Evolutionary conservation across 2,113 vertebrate genomes (phyloP).

Genomic region (Rhinopomastus cyanomelas): DNA sequence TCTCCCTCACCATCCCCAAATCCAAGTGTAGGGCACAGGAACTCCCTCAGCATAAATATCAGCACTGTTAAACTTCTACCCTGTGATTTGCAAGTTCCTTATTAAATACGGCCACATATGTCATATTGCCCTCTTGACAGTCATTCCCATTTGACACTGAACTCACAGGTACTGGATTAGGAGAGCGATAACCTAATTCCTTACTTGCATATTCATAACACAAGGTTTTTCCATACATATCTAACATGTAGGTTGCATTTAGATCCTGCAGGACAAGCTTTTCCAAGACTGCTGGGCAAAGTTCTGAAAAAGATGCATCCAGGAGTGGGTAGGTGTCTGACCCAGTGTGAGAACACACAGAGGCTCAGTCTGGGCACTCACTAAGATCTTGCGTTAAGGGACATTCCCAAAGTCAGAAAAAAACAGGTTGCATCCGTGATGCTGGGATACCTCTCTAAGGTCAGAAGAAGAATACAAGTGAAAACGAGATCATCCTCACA

Average conservation of each 20-base stretch:
- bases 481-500: background rate
- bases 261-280: background rate
- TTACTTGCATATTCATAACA: background rate
- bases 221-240: background rate
- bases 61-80: background rate
- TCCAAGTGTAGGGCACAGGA: background rate
- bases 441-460: background rate
- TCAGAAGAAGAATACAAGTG: background rate
- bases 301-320: background rate
- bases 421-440: background rate
- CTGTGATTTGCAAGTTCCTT: background rate
- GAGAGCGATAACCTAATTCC: background rate
- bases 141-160: background rate
- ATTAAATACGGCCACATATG: background rate
- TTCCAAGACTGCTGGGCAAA: background rate
- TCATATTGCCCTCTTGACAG: background rate
- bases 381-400: background rate
- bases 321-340: background rate
- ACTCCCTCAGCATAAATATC: background rate
- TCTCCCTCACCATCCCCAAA: background rate
- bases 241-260: background rate
- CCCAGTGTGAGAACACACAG: background rate
- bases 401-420: background rate
- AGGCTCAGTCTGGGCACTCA: background rate
- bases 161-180: background rate